Base-by-base conservation (phyloP, 2,888 invertebrate species). In the Athetis lepigone region DNA sequence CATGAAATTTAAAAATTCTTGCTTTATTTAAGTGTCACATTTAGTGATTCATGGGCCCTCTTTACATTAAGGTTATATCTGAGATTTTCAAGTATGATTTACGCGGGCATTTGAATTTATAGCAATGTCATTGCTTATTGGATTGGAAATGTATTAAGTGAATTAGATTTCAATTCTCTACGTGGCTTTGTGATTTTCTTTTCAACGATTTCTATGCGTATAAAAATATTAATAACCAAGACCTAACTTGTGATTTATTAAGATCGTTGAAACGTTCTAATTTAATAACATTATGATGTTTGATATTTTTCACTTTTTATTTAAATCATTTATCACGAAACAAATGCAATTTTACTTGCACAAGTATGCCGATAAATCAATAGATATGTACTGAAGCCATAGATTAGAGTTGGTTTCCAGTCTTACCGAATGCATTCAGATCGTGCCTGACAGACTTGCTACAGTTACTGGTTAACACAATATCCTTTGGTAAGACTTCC, bases 21-120 rank as follows among this genome's bases (percentile, higher is more conserved):
- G 45, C 51, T 70, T 74, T 65, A 73, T 70, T 54, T 49, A 57
- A 70, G 56, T 70, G 56, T 54, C 70, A 56, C 18, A 55, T 49
- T 50, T 27, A 4, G 56, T 75, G 65, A 73, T 65, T 65, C 49
- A 73, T 27, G 52, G 23, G 16, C 42, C n/a, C n/a, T 21, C 37
- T 70, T 64, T 63, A 47, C 62, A 36, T 54, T 72, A 27, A 50
- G 49, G 21, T 63, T 47, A 55, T 75, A 72, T 50, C 55, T 60
- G 55, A 33, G 50, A 55, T 49, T 40, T 40, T 47, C 21, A 19
- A 42, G 19, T 7, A 11, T 56, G 70, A 72, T 59, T 75, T 75
- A 74, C 64, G 13, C 21, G n/a, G 54, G 27, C 55, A 43, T 54
- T 59, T 4, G 4, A 21, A 75, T 59, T 56, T 75, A 64, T 59